Evolutionary conservation across 1,140 invertebrate species (phyloP).

Genomic region (Acyrthosiphon pisum): DNA sequence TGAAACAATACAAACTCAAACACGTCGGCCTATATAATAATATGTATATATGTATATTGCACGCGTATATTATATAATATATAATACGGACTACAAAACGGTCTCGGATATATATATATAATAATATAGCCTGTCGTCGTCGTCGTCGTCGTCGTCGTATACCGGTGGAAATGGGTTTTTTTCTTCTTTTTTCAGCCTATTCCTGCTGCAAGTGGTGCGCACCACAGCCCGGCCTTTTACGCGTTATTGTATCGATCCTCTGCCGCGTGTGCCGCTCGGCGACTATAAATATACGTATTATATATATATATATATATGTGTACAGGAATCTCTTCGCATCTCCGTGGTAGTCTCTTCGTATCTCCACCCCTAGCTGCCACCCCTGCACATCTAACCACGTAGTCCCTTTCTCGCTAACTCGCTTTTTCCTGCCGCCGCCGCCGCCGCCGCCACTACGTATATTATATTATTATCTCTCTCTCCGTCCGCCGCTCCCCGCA

Average conservation of each 20-base stretch:
- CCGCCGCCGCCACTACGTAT: background rate
- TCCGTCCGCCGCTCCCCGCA: background rate
- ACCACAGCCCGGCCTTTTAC: constrained; percentile 1
- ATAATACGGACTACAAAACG: background rate
- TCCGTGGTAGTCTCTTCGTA: no score
- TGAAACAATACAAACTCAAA: background rate
- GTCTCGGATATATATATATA: background rate
- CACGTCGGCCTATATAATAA: background rate
- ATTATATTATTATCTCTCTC: background rate
- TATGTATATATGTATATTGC: no score
- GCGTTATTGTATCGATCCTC: constrained; percentile 41
- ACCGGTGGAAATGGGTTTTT: constrained; percentile 30
- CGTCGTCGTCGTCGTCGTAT: background rate
- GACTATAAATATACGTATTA: background rate
- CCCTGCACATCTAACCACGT: background rate
- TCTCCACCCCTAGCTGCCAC: background rate
- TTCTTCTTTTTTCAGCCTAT: constrained; percentile 14
- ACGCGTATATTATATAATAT: no score
- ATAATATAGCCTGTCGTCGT: background rate
- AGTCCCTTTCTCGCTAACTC: constrained; percentile 19
- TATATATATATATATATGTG: background rate
- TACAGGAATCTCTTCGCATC: background rate
- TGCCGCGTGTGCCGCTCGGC: constrained; percentile 36
- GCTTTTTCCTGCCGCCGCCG: background rate
- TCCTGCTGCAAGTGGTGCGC: constrained; percentile 18